Base-by-base conservation (phyloP, 2,113 vertebrate genomes). In the Recurvirostra avosetta region DNA sequence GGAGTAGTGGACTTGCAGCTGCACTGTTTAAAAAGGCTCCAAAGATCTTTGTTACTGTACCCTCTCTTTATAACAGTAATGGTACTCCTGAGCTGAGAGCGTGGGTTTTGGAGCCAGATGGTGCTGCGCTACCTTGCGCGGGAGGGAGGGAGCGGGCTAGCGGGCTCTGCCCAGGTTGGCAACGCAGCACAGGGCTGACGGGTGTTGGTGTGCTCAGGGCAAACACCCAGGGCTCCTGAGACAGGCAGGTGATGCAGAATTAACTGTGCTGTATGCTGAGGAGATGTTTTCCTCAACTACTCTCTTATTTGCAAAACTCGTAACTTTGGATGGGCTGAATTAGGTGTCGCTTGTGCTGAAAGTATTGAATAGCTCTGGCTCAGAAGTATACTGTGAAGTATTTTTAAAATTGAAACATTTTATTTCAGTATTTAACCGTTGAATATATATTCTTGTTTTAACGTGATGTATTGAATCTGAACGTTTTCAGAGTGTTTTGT, bases 101-200 rank as follows among this genome's bases (percentile, higher is more conserved):
- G n/a, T 29, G 59, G 43, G 26, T 26, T 52, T 13, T 47, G 38
- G 68, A 25, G 29, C 27, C 15, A 13, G 52, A 2, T 4, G 21
- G 53, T 66, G 36, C 40, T 11, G 34, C 13, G 2, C 2, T 12
- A 7, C 36, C 43, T 34, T 5, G 36, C 4, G 2, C 3, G 3
- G 32, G 79, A 65, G 45, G 19, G 9, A 58, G n/a, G 21, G 47
- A 49, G 47, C 5, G 47, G 47, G 7, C 38, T 38, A 38, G 43
- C 45, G 18, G 20, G 47, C 47, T 49, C 20, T 49, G 49, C 49
- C 49, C 12, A 56, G 36, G 32, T 0, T 41, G 12, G 41, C 11
- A 34, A 22, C 49, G 53, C 32, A 40, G n/a, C 47, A 6, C 11
- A 15, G 62, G 12, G n/a, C 1, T 70, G 49, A 7, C 13, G 49